Evolutionary conservation across 2,888 invertebrate genomes (phyloP), one percentile per base, ranked within the genome.

Genomic region (Ptychoptera albimana): DNA sequence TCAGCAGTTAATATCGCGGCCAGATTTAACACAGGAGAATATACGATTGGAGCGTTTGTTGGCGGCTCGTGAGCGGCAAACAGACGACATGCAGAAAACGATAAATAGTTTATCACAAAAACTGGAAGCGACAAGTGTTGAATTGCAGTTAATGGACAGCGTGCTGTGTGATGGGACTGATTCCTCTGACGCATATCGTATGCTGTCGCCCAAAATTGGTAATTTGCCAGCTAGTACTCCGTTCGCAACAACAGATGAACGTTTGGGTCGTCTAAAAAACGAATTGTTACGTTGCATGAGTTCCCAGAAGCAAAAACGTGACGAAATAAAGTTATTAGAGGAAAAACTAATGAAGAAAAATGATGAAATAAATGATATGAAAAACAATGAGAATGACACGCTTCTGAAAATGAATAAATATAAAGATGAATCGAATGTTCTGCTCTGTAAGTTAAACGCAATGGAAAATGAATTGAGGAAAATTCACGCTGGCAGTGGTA

Each of bases 281-380:
- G 71, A 72, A 57, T 55, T 73, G 1, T 63, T 53, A 40, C 63
- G 69, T 29, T 66, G 68, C 14, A 53, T 71, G 13, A 59, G 58
- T 12, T 64, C 61, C 14, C 63, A 69, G 37, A 66, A 65, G 44
- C 53, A 54, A 2, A 71, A 71, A 50, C 60, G 68, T n/a, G 70
- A 70, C 47, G 69, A 72, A 51, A 69, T 72, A 35, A 64, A 62
- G n/a, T 61, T 61, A 37, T 51, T 72, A 16, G 66, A 69, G 46
- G 61, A 64, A 16, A 50, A 53, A 2, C 35, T 65, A 2, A 53
- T 54, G 1, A 55, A 55, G 5, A 60, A 58, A 37, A 54, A 56
- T 30, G 45, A 49, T 0, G 60, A 64, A 41, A 50, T 63, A 37
- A 56, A 57, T 10, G 45, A 42, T 4, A 45, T 61, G 2, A 60